These are phyloP conservation scores for Caenorhabditis plicata DNA, from an alignment of 2,888 invertebrate species.

Conservation along the genomic window DNA sequence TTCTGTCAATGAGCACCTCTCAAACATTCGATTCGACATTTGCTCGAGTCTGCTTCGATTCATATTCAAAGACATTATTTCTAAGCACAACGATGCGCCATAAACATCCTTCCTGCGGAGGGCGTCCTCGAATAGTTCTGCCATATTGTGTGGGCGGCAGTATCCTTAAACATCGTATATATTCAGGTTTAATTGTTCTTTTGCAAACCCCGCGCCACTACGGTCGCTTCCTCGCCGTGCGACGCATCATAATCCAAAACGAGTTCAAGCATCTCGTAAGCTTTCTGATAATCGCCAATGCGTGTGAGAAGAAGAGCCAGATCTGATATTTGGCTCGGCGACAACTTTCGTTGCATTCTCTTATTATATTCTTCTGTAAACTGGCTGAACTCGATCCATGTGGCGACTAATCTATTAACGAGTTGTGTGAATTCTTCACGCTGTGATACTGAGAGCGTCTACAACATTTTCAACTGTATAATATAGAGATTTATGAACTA, in stretches of 20 bases:
- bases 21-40: constrained; percentile 33
- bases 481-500: background rate
- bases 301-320: constrained; percentile 38
- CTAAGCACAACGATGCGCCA: constrained; percentile 38
- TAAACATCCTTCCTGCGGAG: constrained; percentile 26
- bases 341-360: constrained; percentile 39
- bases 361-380: constrained; percentile 38
- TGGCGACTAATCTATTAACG: constrained; percentile 37
- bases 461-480: constrained; percentile 8
- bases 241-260: constrained; percentile 30
- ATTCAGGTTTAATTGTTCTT: too few relatives aligned
- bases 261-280: constrained; percentile 40
- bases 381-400: constrained; percentile 50
- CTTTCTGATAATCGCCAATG: constrained; percentile 41
- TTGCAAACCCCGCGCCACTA: constrained; percentile 17
- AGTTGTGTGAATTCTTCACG: constrained; percentile 39
- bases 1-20: constrained; percentile 38
- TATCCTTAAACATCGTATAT: too few relatives aligned
- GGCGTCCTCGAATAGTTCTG: constrained; percentile 43
- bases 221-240: constrained; percentile 39
- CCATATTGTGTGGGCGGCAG: constrained; percentile 19
- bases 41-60: constrained; percentile 36
- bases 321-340: constrained; percentile 42
- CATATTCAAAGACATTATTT: constrained; percentile 36
- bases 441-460: constrained; percentile 34